Evolutionary conservation across 2,888 invertebrate genomes (phyloP), one percentile per base, ranked within the genome.

Genomic region (Dicranocentrus wangi): DNA sequence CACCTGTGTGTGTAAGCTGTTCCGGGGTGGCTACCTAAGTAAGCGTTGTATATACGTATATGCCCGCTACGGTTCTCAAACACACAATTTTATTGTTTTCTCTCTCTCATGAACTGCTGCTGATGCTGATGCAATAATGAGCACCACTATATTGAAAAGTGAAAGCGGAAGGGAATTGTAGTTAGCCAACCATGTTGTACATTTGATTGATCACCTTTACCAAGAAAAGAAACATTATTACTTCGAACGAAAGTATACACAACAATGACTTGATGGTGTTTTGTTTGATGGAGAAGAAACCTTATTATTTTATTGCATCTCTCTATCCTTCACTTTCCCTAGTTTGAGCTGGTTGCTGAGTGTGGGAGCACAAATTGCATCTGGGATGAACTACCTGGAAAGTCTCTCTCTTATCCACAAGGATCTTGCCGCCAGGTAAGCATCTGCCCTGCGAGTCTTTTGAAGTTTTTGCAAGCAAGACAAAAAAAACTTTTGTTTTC

Each of bases 401-500:
- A 85, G 84, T 75, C 85, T 86, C 55, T 83, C 83, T 32, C 72
- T 87, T 66, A 84, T 86, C 60, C 87, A 87, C 76, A 72, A 82
- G 66, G 87, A 87, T 82, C 82, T 87, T 13, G 82, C 87, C 47
- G 86, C 87, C 55, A 86, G 87, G 87, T 87, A 82, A 88, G 84
- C 28, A 28, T 58, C 58, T 25, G 3, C 15, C 47, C 15, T 47
- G 47, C 13, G 39, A 8, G 39, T 39, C 8, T 39, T 47, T 47
- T 55, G 55, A 21, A 55, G 7, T 55, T 51, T 51, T 51, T 51
- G n/a, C n/a, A 51, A 3, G 39, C 7, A 39, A 8, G 39, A n/a
- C n/a, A n/a, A 32, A 32, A 32, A 32, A 32, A 32, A 32, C 10
- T 7, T 32, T 32, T 32, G 32, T 32, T 3, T 32, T 32, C 8